Evolutionary conservation across 1,140 invertebrate species (phyloP).

Genomic region (Cryptotermes secundus): DNA sequence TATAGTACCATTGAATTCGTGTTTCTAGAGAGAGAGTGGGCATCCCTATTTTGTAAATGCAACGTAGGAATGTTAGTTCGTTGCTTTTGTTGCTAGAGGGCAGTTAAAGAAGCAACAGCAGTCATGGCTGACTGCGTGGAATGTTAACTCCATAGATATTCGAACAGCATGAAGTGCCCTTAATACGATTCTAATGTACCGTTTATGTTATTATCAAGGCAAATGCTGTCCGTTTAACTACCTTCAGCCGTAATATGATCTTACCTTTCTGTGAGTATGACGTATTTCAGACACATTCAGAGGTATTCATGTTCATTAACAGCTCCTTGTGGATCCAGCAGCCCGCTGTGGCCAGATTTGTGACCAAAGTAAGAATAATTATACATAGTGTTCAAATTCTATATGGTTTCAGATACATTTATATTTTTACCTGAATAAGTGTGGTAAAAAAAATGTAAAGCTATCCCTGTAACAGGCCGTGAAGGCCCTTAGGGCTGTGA

Average conservation of each 20-base stretch:
- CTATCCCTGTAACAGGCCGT: too few species aligned
- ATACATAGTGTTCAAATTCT: too few species aligned
- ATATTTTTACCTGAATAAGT: too few species aligned
- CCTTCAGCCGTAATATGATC: not conserved
- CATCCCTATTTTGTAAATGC: not conserved
- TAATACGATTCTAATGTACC: not conserved
- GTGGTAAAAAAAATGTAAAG: too few species aligned
- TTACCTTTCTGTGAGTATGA: not conserved
- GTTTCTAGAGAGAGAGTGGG: too few species aligned
- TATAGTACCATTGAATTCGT: too few species aligned
- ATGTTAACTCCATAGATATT: not conserved
- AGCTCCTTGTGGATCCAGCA: not conserved
- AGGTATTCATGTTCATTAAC: not conserved
- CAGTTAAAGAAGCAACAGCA: not conserved
- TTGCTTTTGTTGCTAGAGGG: not conserved
- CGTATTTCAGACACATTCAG: not conserved
- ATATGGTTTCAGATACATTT: too few species aligned
- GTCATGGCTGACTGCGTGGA: not conserved
- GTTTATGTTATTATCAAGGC: not conserved
- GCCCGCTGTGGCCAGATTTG: too few species aligned
- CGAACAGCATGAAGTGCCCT: not conserved
- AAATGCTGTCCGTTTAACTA: not conserved
- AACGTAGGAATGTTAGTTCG: not conserved
- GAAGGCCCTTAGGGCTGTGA: too few species aligned
- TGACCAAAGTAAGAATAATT: too few species aligned